Base-by-base conservation (phyloP, 2,113 vertebrate species). In the Melanerpes aurifrons region DNA sequence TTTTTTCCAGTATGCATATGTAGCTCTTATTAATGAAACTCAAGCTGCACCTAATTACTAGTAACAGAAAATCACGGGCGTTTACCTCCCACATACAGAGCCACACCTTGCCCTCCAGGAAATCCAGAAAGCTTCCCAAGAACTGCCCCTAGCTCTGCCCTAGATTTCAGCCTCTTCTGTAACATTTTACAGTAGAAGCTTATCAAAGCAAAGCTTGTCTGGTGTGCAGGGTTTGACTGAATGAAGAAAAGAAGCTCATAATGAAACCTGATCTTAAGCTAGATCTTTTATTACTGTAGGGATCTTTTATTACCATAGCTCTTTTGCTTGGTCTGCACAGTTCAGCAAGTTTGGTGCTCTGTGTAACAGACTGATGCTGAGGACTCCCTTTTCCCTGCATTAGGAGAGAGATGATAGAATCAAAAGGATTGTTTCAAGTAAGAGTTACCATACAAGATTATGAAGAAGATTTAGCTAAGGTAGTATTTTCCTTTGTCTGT, bases 71-170 rank as follows among this genome's bases (percentile, higher is more conserved):
- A 80, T 78, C 91, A 62, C 29, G 61, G 73, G 83, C 69, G 0
- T 95, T 95, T 89, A 73, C 81, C 43, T 92, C 95, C 91, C 85
- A 85, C 43, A 0, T 26, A 73, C 26, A 73, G 64, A 92, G 64
- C 86, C 94, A 94, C 95, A 86, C 96, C 96, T 83, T 79, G 63
- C 94, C 90, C 89, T 95, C 67, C 94, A 93, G 94, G 87, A 93
- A 96, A 95, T 47, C 66, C 76, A 76, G 63, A 80, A 61, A 86
- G 87, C 90, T 93, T 92, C 94, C 94, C 86, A 89, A 96, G 92
- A 95, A 91, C 82, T 95, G 68, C 47, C 81, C 70, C 83, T 86
- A 54, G 75, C 67, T 73, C 74, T 94, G 93, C 77, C 91, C 83
- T 96, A 87, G 78, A 94, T 96, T 96, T 89, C 62, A 67, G 83